Evolutionary conservation across 2,797 vertebrate genomes (phyloP).

Genomic region (Morus bassanus): DNA sequence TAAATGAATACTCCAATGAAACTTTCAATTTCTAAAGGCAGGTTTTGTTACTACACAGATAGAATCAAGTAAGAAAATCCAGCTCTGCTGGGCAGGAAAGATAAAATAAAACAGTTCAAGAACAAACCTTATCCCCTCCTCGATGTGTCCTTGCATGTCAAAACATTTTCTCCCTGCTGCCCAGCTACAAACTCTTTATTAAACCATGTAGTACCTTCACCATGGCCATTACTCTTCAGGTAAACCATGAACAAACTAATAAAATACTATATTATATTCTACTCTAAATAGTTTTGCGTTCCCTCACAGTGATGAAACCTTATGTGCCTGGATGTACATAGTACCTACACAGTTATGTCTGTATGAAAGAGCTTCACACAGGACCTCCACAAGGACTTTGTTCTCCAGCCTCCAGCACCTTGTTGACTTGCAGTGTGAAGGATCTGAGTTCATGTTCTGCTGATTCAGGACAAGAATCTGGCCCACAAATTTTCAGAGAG

Average conservation of each 20-base stretch:
- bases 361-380: neutral
- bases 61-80: neutral
- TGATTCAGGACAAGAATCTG: neutral
- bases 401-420: neutral
- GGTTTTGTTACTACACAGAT: neutral
- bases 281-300: neutral
- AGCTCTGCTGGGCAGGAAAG: neutral
- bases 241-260: neutral
- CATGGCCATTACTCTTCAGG: neutral
- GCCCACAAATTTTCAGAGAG: neutral
- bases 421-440: neutral
- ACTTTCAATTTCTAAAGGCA: neutral
- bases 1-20: neutral
- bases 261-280: neutral
- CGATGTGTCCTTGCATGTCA: neutral
- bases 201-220: accelerated
- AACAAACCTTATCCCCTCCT: neutral
- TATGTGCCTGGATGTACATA: neutral
- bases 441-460: neutral
- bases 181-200: neutral
- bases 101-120: neutral
- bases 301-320: neutral
- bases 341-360: neutral
- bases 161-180: neutral
- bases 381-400: neutral